Evolutionary conservation across 2,113 vertebrate species (phyloP).

Genomic region (Tricholaema leucomelas): DNA sequence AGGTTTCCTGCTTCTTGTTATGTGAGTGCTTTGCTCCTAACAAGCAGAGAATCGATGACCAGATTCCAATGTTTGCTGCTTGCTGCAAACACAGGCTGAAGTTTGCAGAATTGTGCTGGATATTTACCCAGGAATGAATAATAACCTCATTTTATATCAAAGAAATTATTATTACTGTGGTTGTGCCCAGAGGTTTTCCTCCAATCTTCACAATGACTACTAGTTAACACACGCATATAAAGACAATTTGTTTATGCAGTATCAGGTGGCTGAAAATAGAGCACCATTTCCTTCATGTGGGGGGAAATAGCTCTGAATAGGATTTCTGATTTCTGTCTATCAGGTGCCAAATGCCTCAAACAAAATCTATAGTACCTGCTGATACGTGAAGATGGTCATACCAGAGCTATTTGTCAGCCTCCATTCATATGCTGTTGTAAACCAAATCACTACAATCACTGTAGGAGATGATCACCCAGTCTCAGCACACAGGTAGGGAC

Average conservation of each 20-base stretch:
- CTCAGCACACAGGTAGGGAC: not conserved
- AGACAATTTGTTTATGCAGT: not conserved
- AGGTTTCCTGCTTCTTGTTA: not conserved
- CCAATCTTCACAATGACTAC: accelerated
- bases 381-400: not conserved
- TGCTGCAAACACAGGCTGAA: not conserved
- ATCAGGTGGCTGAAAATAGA: not conserved
- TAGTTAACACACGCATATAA: not conserved
- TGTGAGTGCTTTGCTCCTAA: not conserved
- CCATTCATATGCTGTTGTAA: accelerated
- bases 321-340: not conserved
- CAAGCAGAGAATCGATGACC: not conserved
- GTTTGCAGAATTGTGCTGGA: not conserved
- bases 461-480: not conserved
- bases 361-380: not conserved
- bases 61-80: not conserved
- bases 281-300: not conserved
- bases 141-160: not conserved
- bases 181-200: not conserved
- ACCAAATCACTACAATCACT: not conserved
- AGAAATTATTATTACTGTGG: not conserved
- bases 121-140: not conserved
- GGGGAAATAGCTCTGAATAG: not conserved
- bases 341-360: not conserved
- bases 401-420: not conserved